Conservation (phyloP, 2,797 vertebrate species). For the Steatocranus sp. region DNA sequence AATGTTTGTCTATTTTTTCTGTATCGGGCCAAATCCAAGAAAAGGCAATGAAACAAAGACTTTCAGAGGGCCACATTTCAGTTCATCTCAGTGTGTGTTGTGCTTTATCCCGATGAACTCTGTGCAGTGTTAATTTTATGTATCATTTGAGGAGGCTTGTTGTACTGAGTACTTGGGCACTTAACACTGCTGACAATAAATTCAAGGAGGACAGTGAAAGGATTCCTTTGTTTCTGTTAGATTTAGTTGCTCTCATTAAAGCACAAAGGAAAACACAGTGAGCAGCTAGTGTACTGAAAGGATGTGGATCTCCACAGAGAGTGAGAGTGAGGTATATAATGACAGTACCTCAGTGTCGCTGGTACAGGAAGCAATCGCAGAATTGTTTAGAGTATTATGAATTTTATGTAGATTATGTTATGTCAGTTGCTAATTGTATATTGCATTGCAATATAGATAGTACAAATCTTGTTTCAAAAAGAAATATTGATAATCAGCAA, state of each 20-base stretch:
- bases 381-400: not conserved
- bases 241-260: constrained; percentile 17
- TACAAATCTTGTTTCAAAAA: not conserved
- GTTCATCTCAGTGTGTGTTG: not conserved
- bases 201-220: constrained; percentile 45
- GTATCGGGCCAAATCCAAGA: not conserved
- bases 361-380: not conserved
- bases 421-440: not conserved
- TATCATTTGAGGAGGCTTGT: constrained; percentile 36
- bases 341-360: not conserved
- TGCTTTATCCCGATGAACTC: not conserved
- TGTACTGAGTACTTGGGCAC: constrained; percentile 40
- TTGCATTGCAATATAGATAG: not conserved
- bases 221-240: constrained; percentile 57
- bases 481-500: not conserved
- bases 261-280: constrained; percentile 41
- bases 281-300: not conserved
- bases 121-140: constrained; percentile 16
- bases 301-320: constrained; percentile 13
- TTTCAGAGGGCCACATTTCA: not conserved
- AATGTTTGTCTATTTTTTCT: not conserved
- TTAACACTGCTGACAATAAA: constrained; percentile 56
- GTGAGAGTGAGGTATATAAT: constrained; percentile 17
- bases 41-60: not conserved
- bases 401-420: not conserved